These are phyloP conservation scores for Falco columbarius DNA, from an alignment of 2,797 vertebrate genomes.

Conservation along the genomic window DNA sequence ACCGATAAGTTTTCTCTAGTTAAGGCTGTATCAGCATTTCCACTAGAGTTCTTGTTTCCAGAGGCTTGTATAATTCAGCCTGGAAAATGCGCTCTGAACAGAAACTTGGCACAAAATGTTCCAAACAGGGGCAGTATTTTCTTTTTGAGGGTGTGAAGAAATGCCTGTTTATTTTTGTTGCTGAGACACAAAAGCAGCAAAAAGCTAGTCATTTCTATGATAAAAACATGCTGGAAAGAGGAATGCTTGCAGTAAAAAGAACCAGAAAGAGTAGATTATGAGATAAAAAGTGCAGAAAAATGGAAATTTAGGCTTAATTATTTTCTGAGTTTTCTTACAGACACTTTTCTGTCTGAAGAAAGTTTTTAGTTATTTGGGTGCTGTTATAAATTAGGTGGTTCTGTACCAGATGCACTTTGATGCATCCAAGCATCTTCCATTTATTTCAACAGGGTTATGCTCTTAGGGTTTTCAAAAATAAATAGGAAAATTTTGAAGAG, in stretches of 20 bases:
- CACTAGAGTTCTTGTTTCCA: neutral
- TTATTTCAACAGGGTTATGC: constrained; percentile 33
- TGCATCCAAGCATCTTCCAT: neutral
- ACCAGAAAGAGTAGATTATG: neutral
- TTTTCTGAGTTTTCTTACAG: neutral
- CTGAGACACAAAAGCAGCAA: neutral
- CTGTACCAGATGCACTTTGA: constrained; percentile 15
- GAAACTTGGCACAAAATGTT: neutral
- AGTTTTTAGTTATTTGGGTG: neutral
- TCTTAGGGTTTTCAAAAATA: constrained; percentile 11
- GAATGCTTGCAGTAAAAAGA: neutral
- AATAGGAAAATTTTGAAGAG: constrained; percentile 12
- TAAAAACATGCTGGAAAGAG: neutral
- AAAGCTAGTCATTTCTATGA: neutral
- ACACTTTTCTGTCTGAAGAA: neutral
- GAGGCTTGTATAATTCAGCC: neutral
- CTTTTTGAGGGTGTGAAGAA: neutral
- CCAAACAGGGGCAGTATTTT: neutral
- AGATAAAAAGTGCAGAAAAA: constrained; percentile 6
- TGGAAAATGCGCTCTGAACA: neutral
- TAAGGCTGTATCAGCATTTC: neutral
- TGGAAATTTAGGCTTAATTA: neutral
- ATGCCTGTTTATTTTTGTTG: neutral
- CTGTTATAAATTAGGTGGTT: constrained; percentile 4
- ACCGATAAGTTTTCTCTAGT: neutral